These are phyloP conservation scores for Parthenolecanium corni DNA, from an alignment of 2,888 invertebrate species.

Conservation along the genomic window DNA sequence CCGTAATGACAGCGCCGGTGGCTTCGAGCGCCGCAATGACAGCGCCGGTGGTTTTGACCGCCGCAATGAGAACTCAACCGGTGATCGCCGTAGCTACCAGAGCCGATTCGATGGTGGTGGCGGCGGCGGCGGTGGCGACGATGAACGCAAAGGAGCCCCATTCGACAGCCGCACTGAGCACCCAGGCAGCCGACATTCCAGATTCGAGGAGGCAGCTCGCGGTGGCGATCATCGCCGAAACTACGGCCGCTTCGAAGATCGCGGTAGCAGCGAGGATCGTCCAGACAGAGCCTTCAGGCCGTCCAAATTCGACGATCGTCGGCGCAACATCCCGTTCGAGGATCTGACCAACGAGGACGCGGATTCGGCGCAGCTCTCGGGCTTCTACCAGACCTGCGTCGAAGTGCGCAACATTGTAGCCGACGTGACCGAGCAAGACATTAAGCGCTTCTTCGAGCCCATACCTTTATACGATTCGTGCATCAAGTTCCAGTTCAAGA, in stretches of 20 bases:
- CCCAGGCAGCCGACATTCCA: not conserved
- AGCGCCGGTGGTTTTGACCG: too few species aligned
- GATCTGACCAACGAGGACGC: not conserved
- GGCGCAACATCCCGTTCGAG: not conserved
- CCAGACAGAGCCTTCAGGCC: not conserved
- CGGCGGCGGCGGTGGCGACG: not conserved
- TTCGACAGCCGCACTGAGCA: not conserved
- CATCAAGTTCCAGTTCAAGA: slow-evolving; percentile 24
- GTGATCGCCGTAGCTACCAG: too few species aligned
- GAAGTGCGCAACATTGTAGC: slow-evolving; percentile 62
- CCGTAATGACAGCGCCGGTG: too few species aligned
- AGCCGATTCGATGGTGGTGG: not conserved
- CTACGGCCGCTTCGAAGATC: not conserved
- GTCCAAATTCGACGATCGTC: not conserved
- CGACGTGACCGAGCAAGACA: slow-evolving; percentile 61
- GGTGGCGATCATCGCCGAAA: not conserved
- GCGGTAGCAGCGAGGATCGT: not conserved
- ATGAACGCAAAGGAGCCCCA: not conserved
- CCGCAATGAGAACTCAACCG: not conserved
- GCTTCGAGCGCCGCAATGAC: not conserved
- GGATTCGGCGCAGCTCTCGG: not conserved
- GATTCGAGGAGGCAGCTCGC: not conserved
- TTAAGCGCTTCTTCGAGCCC: slow-evolving; percentile 70
- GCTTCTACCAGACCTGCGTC: slow-evolving; percentile 45
- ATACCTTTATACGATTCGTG: slow-evolving; percentile 36